phyloP scores from a whole-genome alignment of 2,113 vertebrate genomes.

The Acinonyx jubatus region DNA sequence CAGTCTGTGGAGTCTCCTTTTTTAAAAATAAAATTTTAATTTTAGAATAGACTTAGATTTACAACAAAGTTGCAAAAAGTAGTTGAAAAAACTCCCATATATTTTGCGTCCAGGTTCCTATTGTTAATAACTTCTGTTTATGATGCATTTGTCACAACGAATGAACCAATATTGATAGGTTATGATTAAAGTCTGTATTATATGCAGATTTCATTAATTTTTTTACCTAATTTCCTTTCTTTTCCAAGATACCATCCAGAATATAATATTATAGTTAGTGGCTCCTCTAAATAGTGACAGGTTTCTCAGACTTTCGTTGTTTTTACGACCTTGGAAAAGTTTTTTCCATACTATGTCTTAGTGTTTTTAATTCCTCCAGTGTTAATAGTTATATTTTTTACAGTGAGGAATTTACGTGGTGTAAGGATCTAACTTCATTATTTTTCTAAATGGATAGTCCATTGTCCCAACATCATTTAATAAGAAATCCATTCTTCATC shows the following conservation, averaged over 20 bases:
- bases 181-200: background rate
- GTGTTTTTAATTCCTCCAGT: background rate
- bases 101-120: background rate
- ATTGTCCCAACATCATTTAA: background rate
- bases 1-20: too few species aligned
- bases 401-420: background rate
- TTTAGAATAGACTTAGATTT: background rate
- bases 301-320: too few species aligned
- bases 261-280: too few species aligned
- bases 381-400: background rate
- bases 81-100: too few species aligned
- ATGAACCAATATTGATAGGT: background rate
- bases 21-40: too few species aligned
- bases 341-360: background rate
- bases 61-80: background rate
- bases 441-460: background rate
- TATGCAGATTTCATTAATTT: background rate
- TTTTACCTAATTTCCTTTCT: background rate
- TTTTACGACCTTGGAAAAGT: background rate
- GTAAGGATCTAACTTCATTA: background rate
- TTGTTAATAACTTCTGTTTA: background rate
- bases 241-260: background rate
- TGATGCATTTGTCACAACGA: background rate
- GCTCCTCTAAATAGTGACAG: too few species aligned
- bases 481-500: too few species aligned